phyloP scores from a whole-genome alignment of 2,888 invertebrate genomes.

The Drosophila dives region DNA sequence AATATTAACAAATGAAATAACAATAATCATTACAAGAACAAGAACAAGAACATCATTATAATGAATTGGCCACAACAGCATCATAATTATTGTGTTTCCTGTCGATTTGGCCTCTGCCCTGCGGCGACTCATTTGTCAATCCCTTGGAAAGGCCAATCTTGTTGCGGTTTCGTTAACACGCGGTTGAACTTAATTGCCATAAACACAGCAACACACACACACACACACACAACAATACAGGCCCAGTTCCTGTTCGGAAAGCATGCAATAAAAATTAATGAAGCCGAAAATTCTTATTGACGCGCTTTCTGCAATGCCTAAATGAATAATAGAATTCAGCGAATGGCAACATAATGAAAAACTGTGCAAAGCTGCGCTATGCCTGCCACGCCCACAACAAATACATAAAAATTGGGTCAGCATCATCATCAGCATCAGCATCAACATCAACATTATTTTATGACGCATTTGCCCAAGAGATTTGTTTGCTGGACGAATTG shows the following conservation, averaged over 20 bases:
- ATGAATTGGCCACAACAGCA: slow-evolving; percentile 10
- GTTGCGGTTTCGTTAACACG: slow-evolving; percentile 52
- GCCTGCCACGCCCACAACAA: slow-evolving; percentile 13
- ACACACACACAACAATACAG: slow-evolving; percentile 4
- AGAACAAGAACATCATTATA: slow-evolving; percentile 15
- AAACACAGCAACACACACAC: slow-evolving; percentile 3
- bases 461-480: slow-evolving; percentile 30
- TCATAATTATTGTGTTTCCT: slow-evolving; percentile 53
- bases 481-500: slow-evolving; percentile 10
- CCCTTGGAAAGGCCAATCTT: slow-evolving; percentile 44
- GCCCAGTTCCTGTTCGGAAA: slow-evolving; percentile 20
- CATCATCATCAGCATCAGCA: background rate
- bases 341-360: slow-evolving; percentile 25
- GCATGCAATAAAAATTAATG: slow-evolving; percentile 69
- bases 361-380: background rate
- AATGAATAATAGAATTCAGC: slow-evolving; percentile 44
- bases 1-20: background rate
- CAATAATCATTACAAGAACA: background rate
- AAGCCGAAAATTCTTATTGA: slow-evolving; percentile 67
- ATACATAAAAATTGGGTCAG: slow-evolving; percentile 8
- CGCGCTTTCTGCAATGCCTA: slow-evolving; percentile 59
- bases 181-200: slow-evolving; percentile 53
- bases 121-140: slow-evolving; percentile 46
- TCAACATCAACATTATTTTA: slow-evolving; percentile 11
- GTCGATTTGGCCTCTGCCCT: slow-evolving; percentile 41